Evolutionary conservation across 1,140 invertebrate species (phyloP), one percentile per base, ranked within the genome.

Genomic region (Drosophila ananassae): DNA sequence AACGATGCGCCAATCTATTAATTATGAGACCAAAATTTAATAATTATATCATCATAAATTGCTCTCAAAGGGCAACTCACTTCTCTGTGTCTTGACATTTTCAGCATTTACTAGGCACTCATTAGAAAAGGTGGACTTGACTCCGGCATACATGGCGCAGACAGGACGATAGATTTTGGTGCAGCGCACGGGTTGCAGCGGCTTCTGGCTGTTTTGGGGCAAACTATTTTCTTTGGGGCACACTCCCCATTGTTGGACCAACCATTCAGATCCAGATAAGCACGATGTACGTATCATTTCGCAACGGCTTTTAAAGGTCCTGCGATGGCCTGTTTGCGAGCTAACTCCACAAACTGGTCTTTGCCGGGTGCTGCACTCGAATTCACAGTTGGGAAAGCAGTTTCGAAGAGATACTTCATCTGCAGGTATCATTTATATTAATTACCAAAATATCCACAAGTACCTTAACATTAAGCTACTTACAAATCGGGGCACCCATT

Each of bases 61-160:
- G 3, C 5, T 8, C 8, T 2, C 25, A 10, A 12, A 37, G 7
- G 12, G 0, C 10, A 6, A 64, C 48, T 32, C 53, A 91, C 89
- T 79, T 80, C 82, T 81, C 39, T 72, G 44, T 2, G 73, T 84
- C 54, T 74, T 63, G 0, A 90, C 71, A 61, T 91, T 91, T 66
- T 91, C 90, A 2, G 89, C 85, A 48, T 91, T 79, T 3, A 91
- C 79, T 37, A 90, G 47, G 34, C 90, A 91, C 68, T 91, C 90
- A 47, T 91, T 91, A 52, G 73, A 61, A 30, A 91, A 91, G 54
- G 85, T 90, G 17, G 90, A 87, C 73, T 91, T 91, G 0, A 91
- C 90, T 6, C 82, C 90, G 4, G 77, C 71, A 30, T 89, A 90
- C 41, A 53, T 66, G 22, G 85, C 90, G 13, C 90, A 91, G 0